Evolutionary conservation across 2,797 vertebrate genomes (phyloP).

Genomic region (Megaceryle alcyon): DNA sequence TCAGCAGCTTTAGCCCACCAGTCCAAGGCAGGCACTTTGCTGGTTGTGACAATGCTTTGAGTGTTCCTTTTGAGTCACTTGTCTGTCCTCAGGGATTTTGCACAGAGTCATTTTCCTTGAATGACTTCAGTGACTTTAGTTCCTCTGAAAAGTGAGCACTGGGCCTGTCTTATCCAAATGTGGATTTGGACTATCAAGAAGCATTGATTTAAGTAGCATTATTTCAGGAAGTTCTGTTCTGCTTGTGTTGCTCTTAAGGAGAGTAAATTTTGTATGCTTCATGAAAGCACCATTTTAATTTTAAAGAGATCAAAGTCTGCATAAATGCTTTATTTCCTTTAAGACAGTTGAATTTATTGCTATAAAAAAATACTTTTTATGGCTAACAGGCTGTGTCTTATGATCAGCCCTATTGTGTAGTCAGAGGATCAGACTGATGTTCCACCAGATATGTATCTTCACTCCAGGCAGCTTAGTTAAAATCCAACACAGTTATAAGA

Average conservation of each 20-base stretch:
- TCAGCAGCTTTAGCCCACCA: neutral
- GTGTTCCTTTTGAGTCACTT: neutral
- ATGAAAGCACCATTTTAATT: conserved; percentile 20
- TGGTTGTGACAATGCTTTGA: conserved; percentile 1
- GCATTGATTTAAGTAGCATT: neutral
- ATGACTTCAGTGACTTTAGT: conserved; percentile 6
- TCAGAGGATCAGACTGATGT: neutral
- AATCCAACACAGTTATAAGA: neutral
- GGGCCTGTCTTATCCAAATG: neutral
- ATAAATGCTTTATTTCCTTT: conserved; percentile 21
- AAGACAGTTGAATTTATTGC: neutral
- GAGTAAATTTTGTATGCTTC: neutral
- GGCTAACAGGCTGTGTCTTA: neutral
- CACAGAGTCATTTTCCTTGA: conserved; percentile 15
- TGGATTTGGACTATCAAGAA: neutral
- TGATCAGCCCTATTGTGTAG: neutral
- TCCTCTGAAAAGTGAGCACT: conserved; percentile 10
- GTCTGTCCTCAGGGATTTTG: neutral
- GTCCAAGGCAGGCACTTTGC: neutral
- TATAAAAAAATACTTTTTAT: neutral
- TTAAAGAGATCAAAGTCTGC: conserved; percentile 2
- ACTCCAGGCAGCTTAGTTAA: neutral
- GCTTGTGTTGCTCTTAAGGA: neutral
- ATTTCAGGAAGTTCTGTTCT: neutral
- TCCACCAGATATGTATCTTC: neutral